Percentiles rank a stretch among this genome's conserved stretches.
These are phyloP conservation scores for Lamellibrachia columna DNA, from an alignment of 2,888 invertebrate genomes.

Conservation along the genomic window DNA sequence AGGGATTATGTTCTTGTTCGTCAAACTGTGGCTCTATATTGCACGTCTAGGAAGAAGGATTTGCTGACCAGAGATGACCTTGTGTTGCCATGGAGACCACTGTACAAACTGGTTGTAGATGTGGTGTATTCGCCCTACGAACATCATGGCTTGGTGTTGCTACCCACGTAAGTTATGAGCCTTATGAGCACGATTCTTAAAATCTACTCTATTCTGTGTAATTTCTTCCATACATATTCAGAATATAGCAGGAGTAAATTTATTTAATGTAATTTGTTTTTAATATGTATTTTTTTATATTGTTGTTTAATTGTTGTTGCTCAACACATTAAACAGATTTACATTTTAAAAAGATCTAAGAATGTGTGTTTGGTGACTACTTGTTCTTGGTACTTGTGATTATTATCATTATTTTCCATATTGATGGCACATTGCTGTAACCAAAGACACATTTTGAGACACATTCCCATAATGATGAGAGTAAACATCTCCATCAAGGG, in stretches of 20 bases:
- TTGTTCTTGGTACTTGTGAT: not conserved
- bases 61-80: slow-evolving; percentile 82
- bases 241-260: too few relatives aligned
- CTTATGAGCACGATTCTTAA: not conserved
- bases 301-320: not conserved
- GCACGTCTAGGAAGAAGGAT: slow-evolving; percentile 76
- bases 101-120: slow-evolving; percentile 74
- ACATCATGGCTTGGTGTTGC: slow-evolving; percentile 54
- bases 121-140: slow-evolving; percentile 58
- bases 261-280: too few relatives aligned
- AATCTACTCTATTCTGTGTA: not conserved
- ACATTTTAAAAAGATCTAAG: not conserved
- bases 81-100: slow-evolving; percentile 84
- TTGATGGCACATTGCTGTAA: not conserved
- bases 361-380: not conserved
- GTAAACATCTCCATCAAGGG: not conserved
- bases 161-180: slow-evolving; percentile 53
- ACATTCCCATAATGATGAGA: not conserved
- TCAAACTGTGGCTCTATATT: not conserved
- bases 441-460: not conserved
- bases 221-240: not conserved
- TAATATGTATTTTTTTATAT: not conserved
- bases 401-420: not conserved
- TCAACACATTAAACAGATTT: not conserved
- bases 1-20: not conserved